A percentile compares a stretch with the other conserved stretches of the same genome.
phyloP scores from a whole-genome alignment of 1,140 invertebrate genomes.

The Aphaenogaster floridana region DNA sequence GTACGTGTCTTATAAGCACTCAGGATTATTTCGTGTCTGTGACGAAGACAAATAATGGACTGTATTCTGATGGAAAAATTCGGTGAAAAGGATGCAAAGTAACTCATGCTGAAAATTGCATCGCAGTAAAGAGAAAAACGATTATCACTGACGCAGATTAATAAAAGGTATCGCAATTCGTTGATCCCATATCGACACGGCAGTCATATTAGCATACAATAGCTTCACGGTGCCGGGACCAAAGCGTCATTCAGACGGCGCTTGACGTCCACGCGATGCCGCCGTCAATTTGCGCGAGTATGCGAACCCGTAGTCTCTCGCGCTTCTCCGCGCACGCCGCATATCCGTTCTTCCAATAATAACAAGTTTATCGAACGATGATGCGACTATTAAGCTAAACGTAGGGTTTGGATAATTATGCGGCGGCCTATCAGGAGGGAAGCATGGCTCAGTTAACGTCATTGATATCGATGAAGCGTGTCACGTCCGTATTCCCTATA shows the following conservation, averaged over 20 bases:
- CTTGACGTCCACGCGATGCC: background rate
- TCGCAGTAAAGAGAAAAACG: background rate
- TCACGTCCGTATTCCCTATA: slow-evolving; percentile 25
- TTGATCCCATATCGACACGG: background rate
- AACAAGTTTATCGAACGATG: slow-evolving; percentile 81
- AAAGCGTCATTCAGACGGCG: background rate
- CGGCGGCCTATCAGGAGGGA: slow-evolving; percentile 79
- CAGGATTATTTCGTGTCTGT: background rate
- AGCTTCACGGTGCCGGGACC: background rate
- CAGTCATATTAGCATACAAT: background rate
- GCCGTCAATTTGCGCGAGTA: slow-evolving; percentile 68
- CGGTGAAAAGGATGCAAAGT: background rate
- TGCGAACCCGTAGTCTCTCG: slow-evolving; percentile 1
- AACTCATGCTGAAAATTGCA: background rate
- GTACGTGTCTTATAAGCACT: background rate
- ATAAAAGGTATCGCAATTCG: background rate
- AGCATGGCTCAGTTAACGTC: slow-evolving; percentile 81
- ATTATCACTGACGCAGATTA: background rate
- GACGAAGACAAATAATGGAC: background rate
- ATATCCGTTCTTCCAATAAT: slow-evolving; percentile 77
- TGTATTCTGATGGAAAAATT: background rate
- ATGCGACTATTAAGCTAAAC: slow-evolving; percentile 80
- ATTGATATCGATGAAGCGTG: slow-evolving; percentile 82
- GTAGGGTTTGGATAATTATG: slow-evolving; percentile 81
- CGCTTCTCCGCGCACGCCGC: slow-evolving; percentile 7